Percentiles rank a stretch among this genome's conserved stretches.
These are phyloP conservation scores for Numida meleagris DNA, from an alignment of 2,113 vertebrate genomes.

Conservation along the genomic window DNA sequence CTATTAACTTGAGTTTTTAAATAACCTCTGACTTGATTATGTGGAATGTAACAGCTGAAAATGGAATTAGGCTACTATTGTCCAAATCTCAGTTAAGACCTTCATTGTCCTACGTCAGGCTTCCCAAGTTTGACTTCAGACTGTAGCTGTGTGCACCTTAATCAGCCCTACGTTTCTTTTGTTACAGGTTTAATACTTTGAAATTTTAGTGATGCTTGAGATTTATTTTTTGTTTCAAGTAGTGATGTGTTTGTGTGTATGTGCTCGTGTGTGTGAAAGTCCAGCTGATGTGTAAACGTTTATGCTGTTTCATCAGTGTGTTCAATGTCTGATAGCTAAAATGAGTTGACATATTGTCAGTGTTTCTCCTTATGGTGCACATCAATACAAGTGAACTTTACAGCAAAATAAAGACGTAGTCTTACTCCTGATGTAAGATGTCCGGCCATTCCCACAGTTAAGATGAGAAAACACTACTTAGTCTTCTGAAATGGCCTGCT, in stretches of 20 bases:
- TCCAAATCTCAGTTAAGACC: not conserved
- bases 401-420: slow-evolving; percentile 8
- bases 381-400: not conserved
- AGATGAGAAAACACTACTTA: not conserved
- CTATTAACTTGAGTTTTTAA: slow-evolving; percentile 1
- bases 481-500: slow-evolving; percentile 24
- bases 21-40: not conserved
- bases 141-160: slow-evolving; percentile 82
- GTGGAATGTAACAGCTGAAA: slow-evolving; percentile 35
- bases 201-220: slow-evolving; percentile 47
- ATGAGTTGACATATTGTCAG: slow-evolving; percentile 1
- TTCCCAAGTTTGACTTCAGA: slow-evolving; percentile 6
- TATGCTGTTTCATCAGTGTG: slow-evolving; percentile 18
- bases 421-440: slow-evolving; percentile 16
- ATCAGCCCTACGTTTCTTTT: slow-evolving; percentile 76
- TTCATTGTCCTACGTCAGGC: not conserved
- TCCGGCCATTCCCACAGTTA: not conserved
- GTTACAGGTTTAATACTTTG: slow-evolving; percentile 82
- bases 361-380: slow-evolving; percentile 5
- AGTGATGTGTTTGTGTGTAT: slow-evolving; percentile 10
- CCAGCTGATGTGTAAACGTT: slow-evolving; percentile 11
- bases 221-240: slow-evolving; percentile 52
- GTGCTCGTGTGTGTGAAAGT: slow-evolving; percentile 17
- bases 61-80: slow-evolving; percentile 19
- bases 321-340: slow-evolving; percentile 17